A percentile compares a stretch with the other conserved stretches of the same genome.
These are phyloP conservation scores for Sebastes goodei DNA, from an alignment of 2,797 vertebrate species.

Conservation along the genomic window DNA sequence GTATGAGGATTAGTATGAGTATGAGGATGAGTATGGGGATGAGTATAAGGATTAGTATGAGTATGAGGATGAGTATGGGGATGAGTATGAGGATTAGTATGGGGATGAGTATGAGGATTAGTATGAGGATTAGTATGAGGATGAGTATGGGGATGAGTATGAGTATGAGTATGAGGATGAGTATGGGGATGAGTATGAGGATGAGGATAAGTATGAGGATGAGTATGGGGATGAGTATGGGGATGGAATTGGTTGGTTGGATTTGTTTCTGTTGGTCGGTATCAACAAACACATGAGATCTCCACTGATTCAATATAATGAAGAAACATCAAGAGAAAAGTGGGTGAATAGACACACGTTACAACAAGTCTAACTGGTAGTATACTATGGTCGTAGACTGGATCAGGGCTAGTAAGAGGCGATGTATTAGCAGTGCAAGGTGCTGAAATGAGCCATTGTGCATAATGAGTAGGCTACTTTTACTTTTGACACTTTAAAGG, in stretches of 20 bases:
- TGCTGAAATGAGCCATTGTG: not conserved
- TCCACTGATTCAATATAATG: not conserved
- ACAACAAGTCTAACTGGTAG: not conserved
- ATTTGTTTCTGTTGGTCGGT: not conserved
- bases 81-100: no score
- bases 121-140: rapidly evolving
- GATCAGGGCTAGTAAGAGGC: not conserved
- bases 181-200: rapidly evolving
- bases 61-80: rapidly evolving
- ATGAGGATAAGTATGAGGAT: no score
- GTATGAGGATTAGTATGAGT: no score
- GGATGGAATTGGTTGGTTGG: no score
- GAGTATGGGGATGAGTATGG: not conserved
- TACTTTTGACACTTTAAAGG: not conserved
- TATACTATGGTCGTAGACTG: not conserved
- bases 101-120: rapidly evolving
- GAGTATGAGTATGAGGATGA: rapidly evolving
- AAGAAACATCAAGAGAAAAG: not conserved
- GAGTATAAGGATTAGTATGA: no score
- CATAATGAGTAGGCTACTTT: not conserved
- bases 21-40: rapidly evolving
- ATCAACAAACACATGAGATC: not conserved
- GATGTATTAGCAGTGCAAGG: not conserved
- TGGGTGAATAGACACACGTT: no score
- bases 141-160: no score